phyloP scores from a whole-genome alignment of 2,797 vertebrate species.

The Adrianichthys oophorus region DNA sequence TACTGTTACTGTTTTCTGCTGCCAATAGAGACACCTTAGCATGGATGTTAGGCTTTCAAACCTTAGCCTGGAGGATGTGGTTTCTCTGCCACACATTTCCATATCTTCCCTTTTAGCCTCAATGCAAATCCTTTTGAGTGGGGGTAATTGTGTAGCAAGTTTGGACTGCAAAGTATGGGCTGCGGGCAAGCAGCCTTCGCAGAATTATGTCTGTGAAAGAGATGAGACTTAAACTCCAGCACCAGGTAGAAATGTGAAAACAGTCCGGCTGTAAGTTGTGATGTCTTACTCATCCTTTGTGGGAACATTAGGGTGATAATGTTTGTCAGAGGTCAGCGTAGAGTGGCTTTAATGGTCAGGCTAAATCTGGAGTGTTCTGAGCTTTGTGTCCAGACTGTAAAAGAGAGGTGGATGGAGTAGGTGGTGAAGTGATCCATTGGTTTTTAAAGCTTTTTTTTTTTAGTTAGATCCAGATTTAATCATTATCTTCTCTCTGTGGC shows the following conservation, averaged over 20 bases:
- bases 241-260: conserved; percentile 41
- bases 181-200: conserved; percentile 42
- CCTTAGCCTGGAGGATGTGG: conserved; percentile 39
- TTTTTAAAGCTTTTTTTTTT: too few relatives aligned
- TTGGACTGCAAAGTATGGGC: conserved; percentile 33
- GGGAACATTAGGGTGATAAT: conserved; percentile 41
- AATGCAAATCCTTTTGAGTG: conserved; percentile 48
- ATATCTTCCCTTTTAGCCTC: conserved; percentile 48
- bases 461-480: too few relatives aligned
- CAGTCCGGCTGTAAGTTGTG: conserved; percentile 38
- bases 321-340: conserved; percentile 36
- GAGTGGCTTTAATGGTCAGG: conserved; percentile 39
- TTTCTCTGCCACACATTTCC: conserved; percentile 54
- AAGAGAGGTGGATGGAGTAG: too few relatives aligned
- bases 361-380: conserved; percentile 8
- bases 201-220: conserved; percentile 42
- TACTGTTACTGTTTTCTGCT: conserved; percentile 31
- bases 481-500: too few relatives aligned
- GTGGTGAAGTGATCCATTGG: too few relatives aligned
- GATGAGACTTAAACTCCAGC: conserved; percentile 52
- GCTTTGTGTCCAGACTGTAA: neutral
- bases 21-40: conserved; percentile 31
- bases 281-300: conserved; percentile 29
- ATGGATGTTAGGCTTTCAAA: conserved; percentile 40
- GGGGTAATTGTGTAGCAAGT: conserved; percentile 54